Conservation (phyloP, 2,888 invertebrate species). For the Napeogenes sylphis region DNA sequence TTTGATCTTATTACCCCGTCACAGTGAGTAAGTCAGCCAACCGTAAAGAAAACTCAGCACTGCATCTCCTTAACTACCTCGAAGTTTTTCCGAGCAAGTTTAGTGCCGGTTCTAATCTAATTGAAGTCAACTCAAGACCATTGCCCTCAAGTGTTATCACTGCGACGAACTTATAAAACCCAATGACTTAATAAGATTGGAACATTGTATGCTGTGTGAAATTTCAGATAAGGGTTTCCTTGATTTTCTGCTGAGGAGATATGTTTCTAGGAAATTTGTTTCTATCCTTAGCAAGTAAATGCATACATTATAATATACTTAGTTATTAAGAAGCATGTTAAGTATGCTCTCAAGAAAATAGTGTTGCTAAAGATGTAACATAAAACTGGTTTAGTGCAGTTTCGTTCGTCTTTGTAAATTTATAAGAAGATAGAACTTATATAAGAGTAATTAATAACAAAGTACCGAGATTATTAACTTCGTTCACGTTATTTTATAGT, state of each 20-base stretch:
- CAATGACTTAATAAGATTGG: constrained; percentile 21
- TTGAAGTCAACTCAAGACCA: constrained; percentile 48
- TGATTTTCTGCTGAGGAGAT: background rate
- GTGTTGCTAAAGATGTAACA: background rate
- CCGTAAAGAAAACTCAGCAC: constrained; percentile 9
- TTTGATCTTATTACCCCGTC: constrained; percentile 26
- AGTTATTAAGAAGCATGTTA: background rate
- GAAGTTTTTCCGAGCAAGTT: constrained; percentile 52
- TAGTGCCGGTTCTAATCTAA: constrained; percentile 47
- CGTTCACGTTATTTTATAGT: too few species aligned
- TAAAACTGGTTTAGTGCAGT: background rate
- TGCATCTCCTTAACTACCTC: constrained; percentile 33
- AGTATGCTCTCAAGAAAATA: background rate
- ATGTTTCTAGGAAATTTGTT: too few species aligned
- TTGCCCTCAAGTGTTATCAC: constrained; percentile 26
- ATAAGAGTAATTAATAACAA: too few species aligned
- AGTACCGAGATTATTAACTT: too few species aligned
- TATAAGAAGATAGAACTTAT: too few species aligned
- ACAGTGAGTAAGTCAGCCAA: constrained; percentile 8
- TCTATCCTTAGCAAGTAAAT: too few species aligned
- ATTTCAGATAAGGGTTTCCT: background rate
- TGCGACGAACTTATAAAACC: constrained; percentile 20
- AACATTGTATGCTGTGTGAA: background rate
- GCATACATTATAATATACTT: background rate
- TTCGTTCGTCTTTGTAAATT: background rate